Conservation (phyloP, 2,888 invertebrate genomes). For the Ariolimax columbianus region DNA sequence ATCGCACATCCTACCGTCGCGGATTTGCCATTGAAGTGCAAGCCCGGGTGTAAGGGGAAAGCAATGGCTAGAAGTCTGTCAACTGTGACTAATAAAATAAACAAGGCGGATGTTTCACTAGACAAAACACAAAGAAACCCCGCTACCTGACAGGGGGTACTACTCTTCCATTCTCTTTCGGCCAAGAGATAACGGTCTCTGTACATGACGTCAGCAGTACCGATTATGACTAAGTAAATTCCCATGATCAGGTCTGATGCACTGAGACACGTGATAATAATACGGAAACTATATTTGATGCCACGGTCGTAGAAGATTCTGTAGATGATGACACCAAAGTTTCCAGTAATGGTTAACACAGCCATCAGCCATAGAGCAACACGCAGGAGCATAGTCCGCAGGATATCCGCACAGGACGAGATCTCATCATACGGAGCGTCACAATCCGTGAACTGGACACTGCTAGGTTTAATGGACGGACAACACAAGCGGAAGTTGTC, state of each 20-base stretch:
- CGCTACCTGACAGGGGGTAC: slow-evolving; percentile 46
- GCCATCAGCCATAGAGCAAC: slow-evolving; percentile 44
- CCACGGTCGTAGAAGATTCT: slow-evolving; percentile 36
- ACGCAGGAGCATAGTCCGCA: slow-evolving; percentile 30
- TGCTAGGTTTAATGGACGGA: slow-evolving; percentile 23
- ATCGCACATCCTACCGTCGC: slow-evolving; percentile 30
- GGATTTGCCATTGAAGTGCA: slow-evolving; percentile 43
- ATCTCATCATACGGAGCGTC: slow-evolving; percentile 47
- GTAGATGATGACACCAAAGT: slow-evolving; percentile 48
- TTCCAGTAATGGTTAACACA: slow-evolving; percentile 38
- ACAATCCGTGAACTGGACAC: slow-evolving; percentile 19
- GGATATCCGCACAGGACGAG: slow-evolving; percentile 50
- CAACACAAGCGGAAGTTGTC: slow-evolving; percentile 51
- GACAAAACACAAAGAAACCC: slow-evolving; percentile 50
- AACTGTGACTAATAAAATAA: slow-evolving; percentile 52
- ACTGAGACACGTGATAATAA: slow-evolving; percentile 52
- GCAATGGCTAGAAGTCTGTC: slow-evolving; percentile 49
- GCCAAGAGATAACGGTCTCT: slow-evolving; percentile 46
- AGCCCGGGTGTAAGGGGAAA: slow-evolving; percentile 45
- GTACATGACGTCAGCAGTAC: slow-evolving; percentile 50
- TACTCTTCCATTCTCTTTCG: slow-evolving; percentile 50
- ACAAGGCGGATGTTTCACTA: slow-evolving; percentile 50
- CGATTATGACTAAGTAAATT: slow-evolving; percentile 53
- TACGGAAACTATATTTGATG: slow-evolving; percentile 47
- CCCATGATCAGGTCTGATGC: slow-evolving; percentile 55